Percentiles rank a stretch among this genome's conserved stretches.
phyloP scores from a whole-genome alignment of 2,797 vertebrate species.

The Crenuchus spilurus region DNA sequence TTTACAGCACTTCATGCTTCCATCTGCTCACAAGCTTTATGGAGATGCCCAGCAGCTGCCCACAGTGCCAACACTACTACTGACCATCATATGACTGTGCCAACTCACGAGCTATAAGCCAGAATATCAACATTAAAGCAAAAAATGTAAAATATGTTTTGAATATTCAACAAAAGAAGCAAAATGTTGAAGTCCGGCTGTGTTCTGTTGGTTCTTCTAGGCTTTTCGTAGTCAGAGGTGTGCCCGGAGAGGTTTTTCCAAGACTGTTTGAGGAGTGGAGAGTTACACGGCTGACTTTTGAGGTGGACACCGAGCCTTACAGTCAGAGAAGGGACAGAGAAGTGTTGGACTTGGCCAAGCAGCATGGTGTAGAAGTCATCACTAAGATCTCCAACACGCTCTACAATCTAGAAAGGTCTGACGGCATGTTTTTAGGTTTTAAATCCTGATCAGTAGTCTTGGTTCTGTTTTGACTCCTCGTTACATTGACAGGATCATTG shows the following conservation, averaged over 20 bases:
- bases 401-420: constrained; percentile 73
- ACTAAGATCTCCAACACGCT: constrained; percentile 77
- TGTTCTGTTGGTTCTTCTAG: constrained; percentile 54
- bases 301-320: constrained; percentile 77
- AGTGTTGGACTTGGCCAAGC: constrained; percentile 64
- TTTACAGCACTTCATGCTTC: too few relatives aligned
- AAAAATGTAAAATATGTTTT: neutral
- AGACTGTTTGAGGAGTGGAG: constrained; percentile 71
- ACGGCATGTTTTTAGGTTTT: neutral
- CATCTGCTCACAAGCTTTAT: too few relatives aligned
- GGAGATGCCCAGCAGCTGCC: too few relatives aligned
- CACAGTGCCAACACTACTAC: too few relatives aligned
- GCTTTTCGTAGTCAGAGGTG: constrained; percentile 74
- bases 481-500: constrained; percentile 68
- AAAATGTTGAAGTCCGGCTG: too few relatives aligned
- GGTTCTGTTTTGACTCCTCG: neutral
- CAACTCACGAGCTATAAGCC: too few relatives aligned
- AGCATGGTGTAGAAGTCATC: constrained; percentile 65
- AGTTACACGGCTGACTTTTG: constrained; percentile 70
- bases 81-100: too few relatives aligned
- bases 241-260: constrained; percentile 74
- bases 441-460: too few relatives aligned
- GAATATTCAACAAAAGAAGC: neutral
- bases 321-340: constrained; percentile 63
- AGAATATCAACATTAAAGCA: too few relatives aligned